These are phyloP conservation scores for Mustela nigripes DNA, from an alignment of 2,113 vertebrate species.

Conservation along the genomic window DNA sequence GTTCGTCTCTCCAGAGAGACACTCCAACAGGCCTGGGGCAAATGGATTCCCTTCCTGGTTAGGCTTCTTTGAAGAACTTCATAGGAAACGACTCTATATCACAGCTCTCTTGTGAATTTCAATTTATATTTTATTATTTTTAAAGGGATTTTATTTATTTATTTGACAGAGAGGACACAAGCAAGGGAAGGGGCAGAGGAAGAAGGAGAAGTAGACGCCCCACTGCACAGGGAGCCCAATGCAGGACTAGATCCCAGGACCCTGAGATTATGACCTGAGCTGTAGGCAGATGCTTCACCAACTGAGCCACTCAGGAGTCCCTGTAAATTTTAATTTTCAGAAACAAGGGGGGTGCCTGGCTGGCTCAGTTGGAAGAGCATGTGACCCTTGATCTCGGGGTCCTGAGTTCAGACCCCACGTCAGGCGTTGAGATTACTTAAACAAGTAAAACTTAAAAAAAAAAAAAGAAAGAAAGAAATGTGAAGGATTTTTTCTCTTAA, in stretches of 20 bases:
- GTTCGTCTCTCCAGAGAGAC: fast-evolving
- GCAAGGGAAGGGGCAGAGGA: too few relatives aligned
- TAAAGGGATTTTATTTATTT: too few relatives aligned
- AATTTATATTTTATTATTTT: neutral
- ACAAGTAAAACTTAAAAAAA: too few relatives aligned
- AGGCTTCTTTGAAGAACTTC: neutral
- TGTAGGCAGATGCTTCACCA: fast-evolving
- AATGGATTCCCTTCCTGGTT: fast-evolving
- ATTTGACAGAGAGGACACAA: too few relatives aligned
- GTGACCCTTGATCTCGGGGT: neutral
- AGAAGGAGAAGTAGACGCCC: too few relatives aligned
- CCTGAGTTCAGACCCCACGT: neutral
- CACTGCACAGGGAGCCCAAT: too few relatives aligned
- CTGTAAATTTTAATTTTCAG: neutral
- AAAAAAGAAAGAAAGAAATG: too few relatives aligned
- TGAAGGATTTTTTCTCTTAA: too few relatives aligned
- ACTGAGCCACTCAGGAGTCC: too few relatives aligned
- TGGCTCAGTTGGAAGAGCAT: neutral
- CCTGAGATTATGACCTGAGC: too few relatives aligned
- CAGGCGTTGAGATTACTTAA: neutral
- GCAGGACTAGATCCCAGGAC: too few relatives aligned
- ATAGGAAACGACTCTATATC: neutral
- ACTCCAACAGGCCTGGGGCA: neutral
- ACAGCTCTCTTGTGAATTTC: neutral
- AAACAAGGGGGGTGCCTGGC: neutral